Percentiles rank a stretch among this genome's conserved stretches.
Evolutionary conservation across 2,797 vertebrate genomes (phyloP).

Genomic region (Ibycter americanus): DNA sequence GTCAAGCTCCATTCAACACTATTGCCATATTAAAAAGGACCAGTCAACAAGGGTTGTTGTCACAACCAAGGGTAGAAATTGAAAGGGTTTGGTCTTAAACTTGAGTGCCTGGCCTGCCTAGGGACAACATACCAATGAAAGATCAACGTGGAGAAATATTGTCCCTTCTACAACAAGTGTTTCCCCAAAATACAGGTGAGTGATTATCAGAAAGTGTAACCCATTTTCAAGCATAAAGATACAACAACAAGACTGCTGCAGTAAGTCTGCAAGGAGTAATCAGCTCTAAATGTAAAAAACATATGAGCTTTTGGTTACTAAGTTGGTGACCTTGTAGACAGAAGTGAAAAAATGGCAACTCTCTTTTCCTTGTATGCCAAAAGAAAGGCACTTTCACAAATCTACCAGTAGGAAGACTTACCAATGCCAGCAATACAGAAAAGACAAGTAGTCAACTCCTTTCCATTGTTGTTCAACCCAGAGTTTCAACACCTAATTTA

Average conservation of each 20-base stretch:
- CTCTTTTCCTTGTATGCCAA: neutral
- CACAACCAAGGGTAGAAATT: neutral
- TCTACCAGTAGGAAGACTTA: neutral
- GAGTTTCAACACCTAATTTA: neutral
- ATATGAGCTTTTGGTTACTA: neutral
- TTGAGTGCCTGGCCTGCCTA: neutral
- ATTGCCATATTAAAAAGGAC: neutral
- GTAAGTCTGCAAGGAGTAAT: neutral
- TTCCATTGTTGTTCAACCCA: neutral
- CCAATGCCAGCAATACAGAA: neutral
- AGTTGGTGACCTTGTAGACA: neutral
- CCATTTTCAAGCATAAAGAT: neutral
- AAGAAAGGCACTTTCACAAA: neutral
- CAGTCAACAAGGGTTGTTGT: neutral
- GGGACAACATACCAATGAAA: neutral
- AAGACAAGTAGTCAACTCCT: neutral
- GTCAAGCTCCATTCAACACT: neutral
- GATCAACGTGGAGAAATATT: neutral
- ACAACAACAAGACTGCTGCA: neutral
- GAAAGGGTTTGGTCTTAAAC: neutral
- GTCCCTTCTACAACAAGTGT: neutral
- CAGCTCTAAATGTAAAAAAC: neutral
- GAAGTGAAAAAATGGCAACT: neutral
- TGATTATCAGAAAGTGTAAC: neutral
- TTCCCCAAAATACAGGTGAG: neutral